Evolutionary conservation across 2,113 vertebrate species (phyloP), one percentile per base, ranked within the genome.

Genomic region (Macquaria ambigua): DNA sequence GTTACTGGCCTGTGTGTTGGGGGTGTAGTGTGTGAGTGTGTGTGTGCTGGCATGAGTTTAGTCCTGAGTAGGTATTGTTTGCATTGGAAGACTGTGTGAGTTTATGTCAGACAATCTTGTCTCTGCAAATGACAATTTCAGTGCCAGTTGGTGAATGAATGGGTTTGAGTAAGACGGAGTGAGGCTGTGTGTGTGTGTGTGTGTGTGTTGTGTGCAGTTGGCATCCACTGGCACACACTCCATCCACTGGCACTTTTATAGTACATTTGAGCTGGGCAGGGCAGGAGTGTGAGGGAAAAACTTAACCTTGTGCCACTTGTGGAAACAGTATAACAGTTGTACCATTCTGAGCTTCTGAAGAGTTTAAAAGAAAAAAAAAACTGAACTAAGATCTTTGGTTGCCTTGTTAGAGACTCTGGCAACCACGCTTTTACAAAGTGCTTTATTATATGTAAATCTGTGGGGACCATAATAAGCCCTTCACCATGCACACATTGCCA

Each of bases 181-280:
- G 73, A 41, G 52, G 15, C 34, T 63, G 72, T 68, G 75, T 56
- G 69, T 74, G 76, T 81, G 37, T 46, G 64, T 43, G 79, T 63
- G 62, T 56, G 37, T 50, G 63, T 78, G n/a, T n/a, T n/a, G n/a
- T 66, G 58, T 48, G 66, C 41, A 78, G 31, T 61, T 87, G 84
- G 75, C 73, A 71, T 69, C 23, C 75, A 61, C 25, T 81, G 72
- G 79, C 70, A 71, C 80, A 77, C 80, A 41, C 79, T 74, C 70
- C 59, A 71, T 78, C 58, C 64, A 67, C 73, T 83, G 77, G 70
- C 79, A 78, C 83, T 79, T 37, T n/a, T 52, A 15, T 55, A 48
- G 82, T 68, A 50, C 81, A 88, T 64, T 67, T 70, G 69, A 89
- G 81, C 83, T 56, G 89, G 85, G 92, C 76, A 82, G 89, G 79